A percentile compares a stretch with the other conserved stretches of the same genome.
phyloP scores from a whole-genome alignment of 2,113 vertebrate species.

The Oncorhynchus nerka region DNA sequence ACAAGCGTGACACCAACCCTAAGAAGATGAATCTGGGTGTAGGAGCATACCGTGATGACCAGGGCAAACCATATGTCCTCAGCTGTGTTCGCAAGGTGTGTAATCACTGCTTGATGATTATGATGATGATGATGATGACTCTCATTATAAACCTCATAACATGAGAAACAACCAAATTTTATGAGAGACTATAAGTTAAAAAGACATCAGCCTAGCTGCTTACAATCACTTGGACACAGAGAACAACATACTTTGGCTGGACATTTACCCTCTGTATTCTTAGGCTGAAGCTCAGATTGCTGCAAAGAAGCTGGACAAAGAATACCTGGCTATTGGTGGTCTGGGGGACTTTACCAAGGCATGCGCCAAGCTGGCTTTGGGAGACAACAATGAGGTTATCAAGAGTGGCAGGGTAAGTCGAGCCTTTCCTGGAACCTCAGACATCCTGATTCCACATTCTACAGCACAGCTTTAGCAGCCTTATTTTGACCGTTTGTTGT shows the following conservation, averaged over 20 bases:
- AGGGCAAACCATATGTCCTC: slow-evolving; percentile 88
- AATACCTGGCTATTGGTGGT: slow-evolving; percentile 85
- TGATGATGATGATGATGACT: no score
- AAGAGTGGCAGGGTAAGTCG: slow-evolving; percentile 87
- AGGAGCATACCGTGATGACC: slow-evolving; percentile 91
- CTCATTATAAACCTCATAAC: no score
- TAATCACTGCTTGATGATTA: no score
- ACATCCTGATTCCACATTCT: no score
- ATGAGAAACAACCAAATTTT: no score
- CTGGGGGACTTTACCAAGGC: slow-evolving; percentile 85
- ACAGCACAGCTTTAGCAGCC: neutral
- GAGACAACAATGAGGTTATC: slow-evolving; percentile 82
- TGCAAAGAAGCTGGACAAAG: slow-evolving; percentile 89
- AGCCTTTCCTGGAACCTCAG: neutral
- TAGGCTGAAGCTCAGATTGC: slow-evolving; percentile 88
- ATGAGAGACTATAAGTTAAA: neutral
- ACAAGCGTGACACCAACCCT: slow-evolving; percentile 86
- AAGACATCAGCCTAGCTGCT: neutral
- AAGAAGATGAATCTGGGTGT: slow-evolving; percentile 98
- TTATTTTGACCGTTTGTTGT: neutral
- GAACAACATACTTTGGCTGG: neutral
- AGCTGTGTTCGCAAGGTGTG: slow-evolving; percentile 88
- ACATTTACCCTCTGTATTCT: neutral
- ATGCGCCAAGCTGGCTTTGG: slow-evolving; percentile 85
- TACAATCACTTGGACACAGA: neutral